These are phyloP conservation scores for Pachymerium ferrugineum DNA, from an alignment of 2,888 invertebrate species.

Conservation along the genomic window DNA sequence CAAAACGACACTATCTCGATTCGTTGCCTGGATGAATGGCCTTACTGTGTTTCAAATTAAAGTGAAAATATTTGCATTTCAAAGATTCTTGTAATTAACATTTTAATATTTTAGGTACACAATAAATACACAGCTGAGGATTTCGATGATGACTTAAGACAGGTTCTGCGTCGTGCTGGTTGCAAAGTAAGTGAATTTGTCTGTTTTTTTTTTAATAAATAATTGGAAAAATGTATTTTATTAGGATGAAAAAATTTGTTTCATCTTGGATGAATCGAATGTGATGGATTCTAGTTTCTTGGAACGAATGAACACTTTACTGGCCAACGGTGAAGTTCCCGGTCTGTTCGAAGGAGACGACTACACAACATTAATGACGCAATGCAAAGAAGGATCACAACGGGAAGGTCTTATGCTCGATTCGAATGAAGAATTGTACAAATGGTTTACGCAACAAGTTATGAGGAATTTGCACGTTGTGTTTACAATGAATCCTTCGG, in stretches of 20 bases:
- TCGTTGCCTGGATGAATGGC: slow-evolving; percentile 99
- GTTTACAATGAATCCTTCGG: slow-evolving; percentile 99
- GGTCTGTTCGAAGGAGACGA: slow-evolving; percentile 95
- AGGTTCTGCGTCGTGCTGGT: slow-evolving; percentile 53
- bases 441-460: slow-evolving; percentile 94
- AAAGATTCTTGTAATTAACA: not conserved
- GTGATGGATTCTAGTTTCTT: slow-evolving; percentile 97
- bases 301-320: slow-evolving; percentile 96
- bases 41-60: slow-evolving; percentile 98
- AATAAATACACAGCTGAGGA: slow-evolving; percentile 98
- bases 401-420: slow-evolving; percentile 97
- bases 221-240: not conserved
- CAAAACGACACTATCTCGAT: slow-evolving; percentile 96
- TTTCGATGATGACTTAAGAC: slow-evolving; percentile 95
- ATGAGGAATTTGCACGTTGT: slow-evolving; percentile 99
- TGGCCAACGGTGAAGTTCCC: slow-evolving; percentile 98
- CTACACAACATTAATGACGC: slow-evolving; percentile 97
- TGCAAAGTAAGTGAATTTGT: slow-evolving; percentile 47
- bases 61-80: slow-evolving; percentile 51
- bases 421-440: slow-evolving; percentile 96
- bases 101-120: slow-evolving; percentile 62
- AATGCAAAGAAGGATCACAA: slow-evolving; percentile 98
- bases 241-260: slow-evolving; percentile 95
- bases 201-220: not conserved
- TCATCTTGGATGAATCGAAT: slow-evolving; percentile 98